These are phyloP conservation scores for Fabriciana adippe DNA, from an alignment of 2,888 invertebrate species.

Conservation along the genomic window DNA sequence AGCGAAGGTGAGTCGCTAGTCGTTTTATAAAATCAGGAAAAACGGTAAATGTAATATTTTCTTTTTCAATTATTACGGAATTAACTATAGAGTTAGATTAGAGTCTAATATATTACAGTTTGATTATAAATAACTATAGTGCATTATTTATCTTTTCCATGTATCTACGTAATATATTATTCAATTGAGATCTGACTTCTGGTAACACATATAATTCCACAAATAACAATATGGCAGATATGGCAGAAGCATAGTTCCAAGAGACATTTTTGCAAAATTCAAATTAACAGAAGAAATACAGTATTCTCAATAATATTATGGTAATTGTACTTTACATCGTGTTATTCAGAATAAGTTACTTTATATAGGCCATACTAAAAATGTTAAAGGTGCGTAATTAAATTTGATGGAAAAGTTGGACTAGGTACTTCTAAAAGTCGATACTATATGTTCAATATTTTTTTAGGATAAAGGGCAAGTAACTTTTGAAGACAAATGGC, in stretches of 20 bases:
- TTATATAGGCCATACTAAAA: slow-evolving; percentile 41
- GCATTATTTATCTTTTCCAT: no score
- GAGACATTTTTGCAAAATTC: slow-evolving; percentile 9
- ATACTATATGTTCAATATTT: slow-evolving; percentile 36
- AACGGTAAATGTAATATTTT: no score
- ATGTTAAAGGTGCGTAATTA: slow-evolving; percentile 58
- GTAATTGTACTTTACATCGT: slow-evolving; percentile 29
- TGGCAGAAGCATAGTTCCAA: slow-evolving; percentile 23
- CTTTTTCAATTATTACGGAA: no score
- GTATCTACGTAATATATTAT: no score
- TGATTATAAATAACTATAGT: no score
- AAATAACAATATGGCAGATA: slow-evolving; percentile 31
- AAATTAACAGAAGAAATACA: slow-evolving; percentile 10
- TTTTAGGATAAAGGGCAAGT: slow-evolving; percentile 90
- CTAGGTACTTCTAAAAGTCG: background rate
- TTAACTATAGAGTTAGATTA: no score
- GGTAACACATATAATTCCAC: background rate
- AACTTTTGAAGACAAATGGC: slow-evolving; percentile 98
- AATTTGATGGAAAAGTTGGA: slow-evolving; percentile 6
- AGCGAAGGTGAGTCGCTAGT: no score
- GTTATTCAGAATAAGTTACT: slow-evolving; percentile 16
- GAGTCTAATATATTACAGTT: no score
- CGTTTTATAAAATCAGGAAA: no score
- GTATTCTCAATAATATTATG: slow-evolving; percentile 26
- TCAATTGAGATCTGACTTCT: no score